These are phyloP conservation scores for Malacoctenus gilli DNA, from an alignment of 2,797 vertebrate genomes.

Conservation along the genomic window DNA sequence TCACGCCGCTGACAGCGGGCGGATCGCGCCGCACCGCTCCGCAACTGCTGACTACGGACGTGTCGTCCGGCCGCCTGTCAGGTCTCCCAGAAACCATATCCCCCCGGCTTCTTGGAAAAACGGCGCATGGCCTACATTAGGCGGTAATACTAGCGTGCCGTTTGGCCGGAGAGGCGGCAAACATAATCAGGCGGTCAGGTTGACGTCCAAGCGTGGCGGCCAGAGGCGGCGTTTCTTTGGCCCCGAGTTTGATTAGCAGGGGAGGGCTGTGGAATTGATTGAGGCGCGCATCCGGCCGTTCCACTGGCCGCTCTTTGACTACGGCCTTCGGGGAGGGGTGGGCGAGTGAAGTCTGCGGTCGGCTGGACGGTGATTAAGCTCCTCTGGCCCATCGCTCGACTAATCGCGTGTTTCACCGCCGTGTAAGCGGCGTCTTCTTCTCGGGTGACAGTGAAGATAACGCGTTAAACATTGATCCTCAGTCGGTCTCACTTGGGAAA, in stretches of 20 bases:
- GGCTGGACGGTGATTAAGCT: slow-evolving; percentile 7
- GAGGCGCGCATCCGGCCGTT: slow-evolving; percentile 47
- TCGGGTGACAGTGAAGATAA: neutral
- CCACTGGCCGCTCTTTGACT: slow-evolving; percentile 27
- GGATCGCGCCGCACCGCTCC: slow-evolving; percentile 1
- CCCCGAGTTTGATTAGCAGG: slow-evolving; percentile 61
- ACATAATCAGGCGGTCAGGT: slow-evolving; percentile 72
- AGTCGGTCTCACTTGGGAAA: too few relatives aligned
- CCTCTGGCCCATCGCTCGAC: slow-evolving; percentile 4
- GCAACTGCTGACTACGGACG: slow-evolving; percentile 42
- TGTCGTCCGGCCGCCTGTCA: slow-evolving; percentile 47
- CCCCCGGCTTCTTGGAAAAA: slow-evolving; percentile 59
- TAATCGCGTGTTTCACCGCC: slow-evolving; percentile 8
- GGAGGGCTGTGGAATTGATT: slow-evolving; percentile 63
- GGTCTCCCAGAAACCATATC: slow-evolving; percentile 57
- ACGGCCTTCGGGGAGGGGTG: slow-evolving; percentile 12
- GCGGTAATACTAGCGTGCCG: slow-evolving; percentile 59
- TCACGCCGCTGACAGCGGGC: slow-evolving; percentile 13
- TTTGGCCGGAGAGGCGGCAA: slow-evolving; percentile 57
- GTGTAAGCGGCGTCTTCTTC: slow-evolving; percentile 6
- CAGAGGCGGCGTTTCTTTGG: slow-evolving; percentile 60
- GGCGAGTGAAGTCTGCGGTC: neutral
- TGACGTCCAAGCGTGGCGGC: slow-evolving; percentile 60
- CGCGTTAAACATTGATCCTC: too few relatives aligned
- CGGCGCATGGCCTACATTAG: slow-evolving; percentile 65